Conservation (phyloP, 92 coral and sea anemone species). For the Umimayanthus chanpuru region DNA sequence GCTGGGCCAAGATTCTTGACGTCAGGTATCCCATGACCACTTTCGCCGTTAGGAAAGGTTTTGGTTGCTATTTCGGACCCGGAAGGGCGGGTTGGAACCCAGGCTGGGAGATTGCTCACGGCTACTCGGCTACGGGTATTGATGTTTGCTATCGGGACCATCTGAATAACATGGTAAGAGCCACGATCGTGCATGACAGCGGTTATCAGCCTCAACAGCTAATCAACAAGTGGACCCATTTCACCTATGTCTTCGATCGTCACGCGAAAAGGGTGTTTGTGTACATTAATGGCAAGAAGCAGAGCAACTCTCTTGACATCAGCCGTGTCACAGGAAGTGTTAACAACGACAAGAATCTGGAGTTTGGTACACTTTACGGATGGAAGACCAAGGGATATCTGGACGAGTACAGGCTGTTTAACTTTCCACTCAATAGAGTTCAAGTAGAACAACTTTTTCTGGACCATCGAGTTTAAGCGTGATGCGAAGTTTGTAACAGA, state of each 20-base stretch:
- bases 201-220: conserved; percentile 42
- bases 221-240: conserved; percentile 66
- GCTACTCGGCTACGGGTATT: conserved; percentile 56
- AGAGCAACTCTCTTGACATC: conserved; percentile 33
- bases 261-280: conserved; percentile 37
- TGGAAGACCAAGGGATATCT: conserved; percentile 83
- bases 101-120: conserved; percentile 72
- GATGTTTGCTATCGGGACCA: conserved; percentile 67
- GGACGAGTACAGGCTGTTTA: conserved; percentile 77
- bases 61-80: conserved; percentile 58
- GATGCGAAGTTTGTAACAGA: too few relatives aligned
- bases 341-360: conserved; percentile 61
- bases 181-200: conserved; percentile 50
- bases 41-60: conserved; percentile 69
- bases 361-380: conserved; percentile 71
- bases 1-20: conserved; percentile 68
- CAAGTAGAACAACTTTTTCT: conserved; percentile 58
- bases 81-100: conserved; percentile 55
- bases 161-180: conserved; percentile 39
- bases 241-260: conserved; percentile 66
- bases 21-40: conserved; percentile 69
- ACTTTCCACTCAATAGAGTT: conserved; percentile 53
- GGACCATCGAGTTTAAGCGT: conserved; percentile 60
- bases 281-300: conserved; percentile 74
- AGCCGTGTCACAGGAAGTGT: conserved; percentile 67